Evolutionary conservation across 2,113 vertebrate species (phyloP).

Genomic region (Pluvianellus socialis): DNA sequence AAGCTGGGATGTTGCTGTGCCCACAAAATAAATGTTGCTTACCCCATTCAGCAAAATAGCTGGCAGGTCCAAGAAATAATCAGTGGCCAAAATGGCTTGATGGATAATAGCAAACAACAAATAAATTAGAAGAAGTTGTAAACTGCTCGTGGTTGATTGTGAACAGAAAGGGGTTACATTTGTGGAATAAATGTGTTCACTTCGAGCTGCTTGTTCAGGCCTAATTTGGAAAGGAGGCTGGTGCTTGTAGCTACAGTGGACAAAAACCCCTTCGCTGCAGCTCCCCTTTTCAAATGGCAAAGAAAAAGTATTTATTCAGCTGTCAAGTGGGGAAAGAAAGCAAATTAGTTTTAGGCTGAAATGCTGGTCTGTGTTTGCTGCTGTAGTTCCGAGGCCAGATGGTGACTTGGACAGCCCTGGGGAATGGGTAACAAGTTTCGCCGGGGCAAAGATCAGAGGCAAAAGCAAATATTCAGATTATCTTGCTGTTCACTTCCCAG

Average conservation of each 20-base stretch:
- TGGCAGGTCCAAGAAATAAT: not conserved
- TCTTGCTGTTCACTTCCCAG: not conserved
- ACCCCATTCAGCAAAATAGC: not conserved
- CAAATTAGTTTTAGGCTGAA: constrained; percentile 62
- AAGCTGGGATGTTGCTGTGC: not conserved
- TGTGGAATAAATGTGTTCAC: constrained; percentile 29
- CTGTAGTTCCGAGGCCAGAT: constrained; percentile 44
- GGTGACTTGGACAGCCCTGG: constrained; percentile 10
- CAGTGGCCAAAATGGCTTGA: not conserved
- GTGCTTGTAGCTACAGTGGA: constrained; percentile 21
- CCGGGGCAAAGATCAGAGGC: constrained; percentile 24
- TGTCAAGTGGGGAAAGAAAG: constrained; percentile 65
- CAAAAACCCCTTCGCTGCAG: not conserved
- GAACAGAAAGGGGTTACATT: constrained; percentile 25
- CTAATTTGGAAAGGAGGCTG: constrained; percentile 44
- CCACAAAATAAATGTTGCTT: not conserved
- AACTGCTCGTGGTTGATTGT: not conserved
- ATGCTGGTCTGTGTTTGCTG: not conserved
- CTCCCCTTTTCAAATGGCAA: constrained; percentile 42
- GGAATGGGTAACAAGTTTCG: constrained; percentile 17
- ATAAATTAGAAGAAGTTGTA: constrained; percentile 24
- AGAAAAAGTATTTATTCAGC: constrained; percentile 68
- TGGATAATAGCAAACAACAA: constrained; percentile 7
- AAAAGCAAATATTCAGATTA: constrained; percentile 49
- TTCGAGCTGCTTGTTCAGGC: constrained; percentile 20